These are phyloP conservation scores for Drosophila rubida DNA, from an alignment of 2,888 invertebrate genomes.

Conservation along the genomic window DNA sequence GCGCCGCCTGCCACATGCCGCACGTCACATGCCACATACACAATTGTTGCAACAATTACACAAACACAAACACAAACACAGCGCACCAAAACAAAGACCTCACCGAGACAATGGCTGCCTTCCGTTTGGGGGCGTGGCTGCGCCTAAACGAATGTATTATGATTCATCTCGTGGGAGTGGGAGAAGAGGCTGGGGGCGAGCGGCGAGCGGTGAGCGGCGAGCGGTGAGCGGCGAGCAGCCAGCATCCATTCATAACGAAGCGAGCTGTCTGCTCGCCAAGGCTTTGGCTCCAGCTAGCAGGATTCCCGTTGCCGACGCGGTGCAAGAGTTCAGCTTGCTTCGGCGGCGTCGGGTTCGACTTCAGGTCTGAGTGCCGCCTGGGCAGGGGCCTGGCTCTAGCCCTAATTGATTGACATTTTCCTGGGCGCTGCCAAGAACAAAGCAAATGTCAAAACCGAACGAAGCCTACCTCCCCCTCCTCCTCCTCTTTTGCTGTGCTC, in stretches of 20 bases:
- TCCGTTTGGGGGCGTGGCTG: constrained; percentile 24
- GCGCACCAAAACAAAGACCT: constrained; percentile 46
- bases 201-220: too few relatives aligned
- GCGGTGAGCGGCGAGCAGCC: too few relatives aligned
- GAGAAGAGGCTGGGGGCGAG: too few relatives aligned
- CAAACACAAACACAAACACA: constrained; percentile 71
- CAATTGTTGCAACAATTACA: constrained; percentile 78
- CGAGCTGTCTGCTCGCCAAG: constrained; percentile 1
- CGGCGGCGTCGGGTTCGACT: too few relatives aligned
- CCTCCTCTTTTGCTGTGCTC: not conserved
- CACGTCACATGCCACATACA: constrained; percentile 33
- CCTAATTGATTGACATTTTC: constrained; percentile 81
- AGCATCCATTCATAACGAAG: constrained; percentile 6
- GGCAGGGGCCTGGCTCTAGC: not conserved
- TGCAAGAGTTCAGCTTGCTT: not conserved
- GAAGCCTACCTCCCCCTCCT: not conserved
- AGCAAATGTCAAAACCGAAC: constrained; percentile 19
- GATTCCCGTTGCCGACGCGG: too few relatives aligned
- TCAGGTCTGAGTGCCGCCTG: too few relatives aligned
- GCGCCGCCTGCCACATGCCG: not conserved
- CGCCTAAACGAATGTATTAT: not conserved
- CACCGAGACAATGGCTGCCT: constrained; percentile 37
- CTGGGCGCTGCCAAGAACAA: constrained; percentile 59
- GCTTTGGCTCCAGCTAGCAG: not conserved
- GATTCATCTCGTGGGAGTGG: not conserved